Conservation (phyloP, 2,113 vertebrate species). For the Cephalopholis sonnerati region DNA sequence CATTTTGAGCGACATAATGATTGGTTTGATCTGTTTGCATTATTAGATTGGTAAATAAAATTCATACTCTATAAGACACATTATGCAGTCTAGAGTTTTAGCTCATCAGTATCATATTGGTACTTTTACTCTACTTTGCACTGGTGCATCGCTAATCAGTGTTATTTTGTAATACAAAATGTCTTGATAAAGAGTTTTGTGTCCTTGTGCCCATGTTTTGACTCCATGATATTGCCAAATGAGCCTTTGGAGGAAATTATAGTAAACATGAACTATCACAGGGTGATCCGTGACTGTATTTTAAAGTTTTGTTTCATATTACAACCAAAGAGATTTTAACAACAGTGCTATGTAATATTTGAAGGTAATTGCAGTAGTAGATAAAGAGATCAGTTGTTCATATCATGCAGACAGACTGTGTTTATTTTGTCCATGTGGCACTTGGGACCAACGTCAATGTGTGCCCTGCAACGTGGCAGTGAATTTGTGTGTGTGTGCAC, state of each 20-base stretch:
- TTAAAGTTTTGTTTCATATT: neutral
- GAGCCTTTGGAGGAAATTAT: neutral
- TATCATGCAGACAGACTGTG: slow-evolving; percentile 40
- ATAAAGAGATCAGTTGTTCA: slow-evolving; percentile 10
- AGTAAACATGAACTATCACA: neutral
- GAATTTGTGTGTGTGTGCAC: slow-evolving; percentile 6
- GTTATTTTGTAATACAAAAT: neutral
- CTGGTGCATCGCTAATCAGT: neutral
- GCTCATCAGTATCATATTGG: neutral
- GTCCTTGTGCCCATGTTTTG: neutral
- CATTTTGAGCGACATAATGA: neutral
- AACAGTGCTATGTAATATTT: neutral
- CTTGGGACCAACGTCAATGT: slow-evolving; percentile 58
- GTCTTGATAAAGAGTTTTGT: neutral
- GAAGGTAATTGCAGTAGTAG: neutral
- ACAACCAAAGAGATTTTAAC: neutral
- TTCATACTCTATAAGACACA: neutral
- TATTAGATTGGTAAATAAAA: neutral
- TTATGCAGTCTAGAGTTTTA: neutral
- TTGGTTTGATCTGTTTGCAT: neutral
- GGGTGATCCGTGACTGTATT: neutral
- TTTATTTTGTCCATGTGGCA: slow-evolving; percentile 72
- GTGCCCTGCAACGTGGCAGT: slow-evolving; percentile 45
- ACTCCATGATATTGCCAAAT: neutral
- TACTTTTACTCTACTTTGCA: neutral